Evolutionary conservation across 2,888 invertebrate species (phyloP), one percentile per base, ranked within the genome.

Genomic region (Holacanthella duospinosa): DNA sequence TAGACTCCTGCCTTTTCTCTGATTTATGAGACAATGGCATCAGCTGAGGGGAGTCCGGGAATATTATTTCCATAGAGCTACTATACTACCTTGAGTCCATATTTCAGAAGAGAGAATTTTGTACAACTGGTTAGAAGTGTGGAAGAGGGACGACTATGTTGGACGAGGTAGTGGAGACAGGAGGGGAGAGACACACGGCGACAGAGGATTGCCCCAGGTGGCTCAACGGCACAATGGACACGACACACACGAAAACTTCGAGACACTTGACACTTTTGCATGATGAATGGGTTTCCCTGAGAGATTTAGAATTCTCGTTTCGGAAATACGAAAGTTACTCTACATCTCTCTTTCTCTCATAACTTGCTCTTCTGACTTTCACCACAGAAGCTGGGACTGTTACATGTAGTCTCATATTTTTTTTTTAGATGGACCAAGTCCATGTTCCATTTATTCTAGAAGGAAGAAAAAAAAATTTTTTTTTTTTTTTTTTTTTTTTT

Each of bases 251-350:
- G n/a, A 21, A 21, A 44, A 27, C 26, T 27, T 62, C 66, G 68
- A 67, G 72, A 72, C 69, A 71, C 70, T 72, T 72, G 72, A 72
- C 72, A 72, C 72, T 71, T 64, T 69, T 72, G 69, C 68, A 72
- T 72, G 72, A 72, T 72, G 72, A 71, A 72, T 72, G 70, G 72
- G 70, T 72, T 72, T 72, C 69, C 72, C 70, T 70, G 67, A 67
- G 72, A 72, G 70, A 72, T 72, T 72, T 72, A 72, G 69, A 71
- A 68, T 69, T 68, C 70, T 69, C 68, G 3, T 9, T 56, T 55
- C 44, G 21, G 48, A 48, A 48, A 48, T 48, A 48, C 4, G 21
- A 48, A 48, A 48, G 16, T 48, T 48, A 4, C 48, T 48, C 36
- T 16, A 36, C 36, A 16, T 16, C 16, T 16, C 36, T 36, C 36